These are phyloP conservation scores for Cyphomyrus discorhynchus DNA, from an alignment of 2,113 vertebrate genomes.

Conservation along the genomic window DNA sequence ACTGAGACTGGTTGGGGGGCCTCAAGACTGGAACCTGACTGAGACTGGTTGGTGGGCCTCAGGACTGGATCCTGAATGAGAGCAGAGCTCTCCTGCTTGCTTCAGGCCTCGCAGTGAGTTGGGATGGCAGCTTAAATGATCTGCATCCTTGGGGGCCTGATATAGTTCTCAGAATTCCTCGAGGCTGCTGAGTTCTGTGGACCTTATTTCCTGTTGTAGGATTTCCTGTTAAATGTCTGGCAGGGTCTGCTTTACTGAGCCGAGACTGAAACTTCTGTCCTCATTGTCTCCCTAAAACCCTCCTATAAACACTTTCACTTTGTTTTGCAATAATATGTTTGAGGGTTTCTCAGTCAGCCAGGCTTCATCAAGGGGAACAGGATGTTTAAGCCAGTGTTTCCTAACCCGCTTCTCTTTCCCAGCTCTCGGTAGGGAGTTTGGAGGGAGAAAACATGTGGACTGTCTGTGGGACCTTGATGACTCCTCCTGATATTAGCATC, in stretches of 20 bases:
- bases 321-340: neutral
- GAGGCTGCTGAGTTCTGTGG: neutral
- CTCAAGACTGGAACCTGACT: no score
- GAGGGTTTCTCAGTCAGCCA: neutral
- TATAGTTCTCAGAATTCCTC: neutral
- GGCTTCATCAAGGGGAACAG: neutral
- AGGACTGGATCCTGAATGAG: neutral
- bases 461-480: neutral
- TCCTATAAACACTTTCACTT: neutral
- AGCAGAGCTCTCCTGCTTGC: neutral
- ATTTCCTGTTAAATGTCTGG: neutral
- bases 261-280: neutral
- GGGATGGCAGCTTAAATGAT: neutral
- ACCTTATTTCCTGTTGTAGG: neutral
- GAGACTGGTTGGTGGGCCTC: neutral
- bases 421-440: neutral
- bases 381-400: neutral
- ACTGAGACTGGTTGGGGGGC: neutral
- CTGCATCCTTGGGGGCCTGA: neutral
- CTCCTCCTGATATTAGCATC: neutral
- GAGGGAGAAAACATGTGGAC: neutral
- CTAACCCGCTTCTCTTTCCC: neutral
- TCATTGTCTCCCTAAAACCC: neutral
- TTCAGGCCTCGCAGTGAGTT: neutral
- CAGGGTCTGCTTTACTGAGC: neutral